Evolutionary conservation across 2,797 vertebrate genomes (phyloP), one percentile per base, ranked within the genome.

Genomic region (Hoplostethus atlanticus): DNA sequence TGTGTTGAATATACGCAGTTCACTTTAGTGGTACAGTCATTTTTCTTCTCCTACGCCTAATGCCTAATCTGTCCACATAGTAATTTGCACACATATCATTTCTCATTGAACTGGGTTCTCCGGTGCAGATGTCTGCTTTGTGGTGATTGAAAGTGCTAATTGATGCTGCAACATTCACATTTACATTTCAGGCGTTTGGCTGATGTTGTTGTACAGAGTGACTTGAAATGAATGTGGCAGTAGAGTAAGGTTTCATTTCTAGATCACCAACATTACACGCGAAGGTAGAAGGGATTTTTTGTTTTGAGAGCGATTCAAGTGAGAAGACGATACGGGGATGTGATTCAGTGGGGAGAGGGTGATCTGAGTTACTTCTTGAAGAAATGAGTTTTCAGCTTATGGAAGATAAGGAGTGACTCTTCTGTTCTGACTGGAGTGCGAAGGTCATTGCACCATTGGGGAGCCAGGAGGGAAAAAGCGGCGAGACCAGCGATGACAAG

Each of bases 401-500:
- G 54, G 25, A 31, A 72, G 64, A 80, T 78, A 60, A 86, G 58
- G 28, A 76, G 65, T 44, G 71, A 77, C 64, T 76, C 51, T 57
- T 44, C 58, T 30, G 12, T 65, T 81, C 54, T 73, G 64, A 53
- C 21, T 28, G 17, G 51, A 53, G 10, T 16, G 16, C 1, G 51
- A 53, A 84, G 76, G 64, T 80, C 47, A 68, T 36, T 61, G 54
- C 57, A 64, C 71, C 86, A 76, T 72, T 56, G 9, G 65, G 76
- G 79, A 68, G 60, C 62, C 58, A 61, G 64, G 31, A 71, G 53
- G 60, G 36, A 9, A 73, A 70, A 73, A 71, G 52, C 81, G 75
- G 62, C 60, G 71, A 83, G 70, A 78, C 60, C 63, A 63, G 68
- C 13, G 15, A 78, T 72, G 75, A 86, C 77, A 75, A 92, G 79